Percentiles rank a stretch among this genome's conserved stretches.
Conservation (phyloP, 2,888 invertebrate genomes). For the Ypsolopha scabrella region DNA sequence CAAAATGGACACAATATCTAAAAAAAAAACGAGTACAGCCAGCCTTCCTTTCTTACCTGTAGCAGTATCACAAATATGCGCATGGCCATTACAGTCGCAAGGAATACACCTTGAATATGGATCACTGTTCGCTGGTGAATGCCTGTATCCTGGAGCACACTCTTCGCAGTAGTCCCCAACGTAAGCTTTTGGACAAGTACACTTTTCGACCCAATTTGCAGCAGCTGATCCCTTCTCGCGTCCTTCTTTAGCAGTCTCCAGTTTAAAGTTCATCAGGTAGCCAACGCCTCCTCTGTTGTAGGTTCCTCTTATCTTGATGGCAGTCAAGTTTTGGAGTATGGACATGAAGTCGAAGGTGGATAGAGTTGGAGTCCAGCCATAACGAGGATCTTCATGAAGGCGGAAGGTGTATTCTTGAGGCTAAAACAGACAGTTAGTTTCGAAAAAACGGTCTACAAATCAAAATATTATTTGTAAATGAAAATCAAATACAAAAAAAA, state of each 20-base stretch:
- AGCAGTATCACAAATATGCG: conserved; percentile 95
- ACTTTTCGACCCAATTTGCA: conserved; percentile 95
- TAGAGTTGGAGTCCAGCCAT: conserved; percentile 94
- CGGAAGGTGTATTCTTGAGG: conserved; percentile 85
- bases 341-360: conserved; percentile 91
- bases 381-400: conserved; percentile 91
- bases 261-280: conserved; percentile 87
- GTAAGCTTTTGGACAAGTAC: conserved; percentile 88
- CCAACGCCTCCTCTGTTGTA: conserved; percentile 88
- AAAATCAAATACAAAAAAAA: background rate
- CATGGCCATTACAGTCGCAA: conserved; percentile 97
- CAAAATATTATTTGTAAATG: background rate
- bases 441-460: no score
- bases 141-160: conserved; percentile 94
- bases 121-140: conserved; percentile 92
- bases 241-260: conserved; percentile 90
- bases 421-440: no score
- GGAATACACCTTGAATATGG: conserved; percentile 95
- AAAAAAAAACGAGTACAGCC: no score
- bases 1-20: no score
- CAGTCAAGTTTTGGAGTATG: conserved; percentile 92
- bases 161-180: conserved; percentile 98
- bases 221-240: conserved; percentile 74
- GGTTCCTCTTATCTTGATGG: conserved; percentile 93
- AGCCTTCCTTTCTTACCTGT: conserved; percentile 70